Conservation (phyloP, 2,797 vertebrate genomes). For the Gymnocypris eckloni region DNA sequence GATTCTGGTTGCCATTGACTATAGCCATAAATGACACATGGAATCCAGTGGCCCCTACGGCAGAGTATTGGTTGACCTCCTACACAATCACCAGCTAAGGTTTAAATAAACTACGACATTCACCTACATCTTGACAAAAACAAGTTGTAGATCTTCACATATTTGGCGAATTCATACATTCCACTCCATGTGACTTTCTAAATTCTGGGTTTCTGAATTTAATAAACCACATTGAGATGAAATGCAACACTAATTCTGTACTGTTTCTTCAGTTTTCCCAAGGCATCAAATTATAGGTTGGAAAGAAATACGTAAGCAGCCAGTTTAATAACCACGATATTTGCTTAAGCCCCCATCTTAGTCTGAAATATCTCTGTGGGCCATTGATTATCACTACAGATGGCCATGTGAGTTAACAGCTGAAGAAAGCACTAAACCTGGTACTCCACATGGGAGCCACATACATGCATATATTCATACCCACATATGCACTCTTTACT, state of each 20-base stretch:
- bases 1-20: neutral
- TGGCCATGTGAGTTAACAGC: slow-evolving; percentile 19
- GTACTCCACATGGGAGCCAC: neutral
- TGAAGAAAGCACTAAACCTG: neutral
- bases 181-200: neutral
- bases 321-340: slow-evolving; percentile 18
- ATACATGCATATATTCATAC: neutral
- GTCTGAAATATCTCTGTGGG: slow-evolving; percentile 10
- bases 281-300: neutral
- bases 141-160: neutral
- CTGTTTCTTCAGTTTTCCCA: slow-evolving; percentile 4
- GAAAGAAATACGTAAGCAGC: neutral
- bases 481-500: neutral
- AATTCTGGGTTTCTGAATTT: neutral
- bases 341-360: slow-evolving; percentile 33
- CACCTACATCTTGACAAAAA: neutral
- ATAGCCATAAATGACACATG: neutral
- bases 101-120: neutral
- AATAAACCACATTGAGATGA: neutral
- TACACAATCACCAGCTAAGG: neutral
- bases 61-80: neutral
- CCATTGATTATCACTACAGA: slow-evolving; percentile 32
- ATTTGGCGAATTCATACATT: too few relatives aligned
- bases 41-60: neutral
- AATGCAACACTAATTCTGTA: neutral